Evolutionary conservation across 2,797 vertebrate species (phyloP).

Genomic region (Sebastes matsubarae): DNA sequence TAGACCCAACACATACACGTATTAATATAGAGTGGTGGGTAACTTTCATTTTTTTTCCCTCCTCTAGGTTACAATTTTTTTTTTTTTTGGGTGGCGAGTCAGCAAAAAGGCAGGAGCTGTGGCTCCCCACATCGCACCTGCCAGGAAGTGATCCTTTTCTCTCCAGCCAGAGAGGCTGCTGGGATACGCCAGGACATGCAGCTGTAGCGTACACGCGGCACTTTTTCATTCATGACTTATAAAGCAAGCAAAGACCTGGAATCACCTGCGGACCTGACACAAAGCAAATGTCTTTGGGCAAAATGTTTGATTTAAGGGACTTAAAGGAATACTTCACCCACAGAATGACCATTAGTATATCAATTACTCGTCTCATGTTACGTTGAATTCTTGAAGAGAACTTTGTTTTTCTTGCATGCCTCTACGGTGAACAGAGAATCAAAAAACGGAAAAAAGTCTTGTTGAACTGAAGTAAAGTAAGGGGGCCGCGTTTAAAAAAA

Average conservation of each 20-base stretch:
- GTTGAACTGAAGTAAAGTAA: not conserved
- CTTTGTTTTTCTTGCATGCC: not conserved
- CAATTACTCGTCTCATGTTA: too few species aligned
- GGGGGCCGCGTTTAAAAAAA: too few species aligned
- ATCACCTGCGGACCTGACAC: not conserved
- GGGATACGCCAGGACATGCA: constrained; percentile 77
- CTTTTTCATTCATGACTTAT: constrained; percentile 8
- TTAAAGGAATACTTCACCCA: not conserved
- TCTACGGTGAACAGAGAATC: too few species aligned
- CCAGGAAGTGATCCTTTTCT: constrained; percentile 82
- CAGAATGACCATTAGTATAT: not conserved
- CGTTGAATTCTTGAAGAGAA: not conserved
- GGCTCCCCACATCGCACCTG: constrained; percentile 80
- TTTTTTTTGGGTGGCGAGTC: constrained; percentile 49
- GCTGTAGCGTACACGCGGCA: not conserved
- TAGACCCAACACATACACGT: constrained; percentile 79
- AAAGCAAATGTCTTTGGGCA: not conserved
- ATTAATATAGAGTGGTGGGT: constrained; percentile 60
- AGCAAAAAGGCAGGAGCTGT: constrained; percentile 71
- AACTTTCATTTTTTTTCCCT: constrained; percentile 34
- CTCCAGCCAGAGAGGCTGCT: constrained; percentile 65
- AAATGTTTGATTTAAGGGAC: not conserved
- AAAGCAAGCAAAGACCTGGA: not conserved
- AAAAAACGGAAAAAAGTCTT: not conserved
- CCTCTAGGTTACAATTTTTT: constrained; percentile 26